Percentiles rank a stretch among this genome's conserved stretches.
phyloP scores from a whole-genome alignment of 2,888 invertebrate genomes.

The Seira ritae region DNA sequence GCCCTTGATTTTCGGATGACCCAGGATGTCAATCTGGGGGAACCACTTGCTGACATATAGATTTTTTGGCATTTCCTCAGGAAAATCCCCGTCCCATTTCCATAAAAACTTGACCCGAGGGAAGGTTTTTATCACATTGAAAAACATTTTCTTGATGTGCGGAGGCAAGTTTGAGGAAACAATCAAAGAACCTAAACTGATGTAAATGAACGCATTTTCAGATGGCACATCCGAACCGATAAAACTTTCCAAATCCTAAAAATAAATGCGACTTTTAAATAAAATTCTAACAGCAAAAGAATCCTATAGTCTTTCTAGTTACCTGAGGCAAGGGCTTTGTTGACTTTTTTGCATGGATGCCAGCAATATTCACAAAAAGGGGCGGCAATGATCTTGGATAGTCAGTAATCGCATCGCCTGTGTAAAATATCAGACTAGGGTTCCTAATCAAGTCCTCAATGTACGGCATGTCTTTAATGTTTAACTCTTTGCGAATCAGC shows the following conservation, averaged over 20 bases:
- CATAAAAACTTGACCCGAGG: slow-evolving; percentile 66
- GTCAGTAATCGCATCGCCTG: slow-evolving; percentile 15
- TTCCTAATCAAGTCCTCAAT: slow-evolving; percentile 32
- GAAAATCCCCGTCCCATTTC: slow-evolving; percentile 69
- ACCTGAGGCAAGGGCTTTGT: neutral
- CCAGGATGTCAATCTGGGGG: slow-evolving; percentile 59
- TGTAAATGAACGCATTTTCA: slow-evolving; percentile 65
- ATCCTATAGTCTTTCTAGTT: neutral
- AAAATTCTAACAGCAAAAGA: neutral
- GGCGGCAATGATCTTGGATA: slow-evolving; percentile 28
- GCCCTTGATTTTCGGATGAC: slow-evolving; percentile 20
- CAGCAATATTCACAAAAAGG: slow-evolving; percentile 35
- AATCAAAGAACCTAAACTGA: slow-evolving; percentile 59
- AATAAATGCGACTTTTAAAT: neutral
- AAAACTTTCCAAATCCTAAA: slow-evolving; percentile 2
- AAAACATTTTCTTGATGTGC: slow-evolving; percentile 54
- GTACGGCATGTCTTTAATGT: slow-evolving; percentile 27
- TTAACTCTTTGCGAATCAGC: neutral
- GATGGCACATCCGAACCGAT: neutral
- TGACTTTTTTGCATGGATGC: slow-evolving; percentile 3
- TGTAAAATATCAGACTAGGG: slow-evolving; percentile 28
- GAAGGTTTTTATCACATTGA: slow-evolving; percentile 43
- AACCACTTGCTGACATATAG: slow-evolving; percentile 69
- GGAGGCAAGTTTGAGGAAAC: slow-evolving; percentile 27
- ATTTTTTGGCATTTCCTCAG: slow-evolving; percentile 65